Evolutionary conservation across 2,888 invertebrate genomes (phyloP), one percentile per base, ranked within the genome.

Genomic region (Tromatobia lineatoria): DNA sequence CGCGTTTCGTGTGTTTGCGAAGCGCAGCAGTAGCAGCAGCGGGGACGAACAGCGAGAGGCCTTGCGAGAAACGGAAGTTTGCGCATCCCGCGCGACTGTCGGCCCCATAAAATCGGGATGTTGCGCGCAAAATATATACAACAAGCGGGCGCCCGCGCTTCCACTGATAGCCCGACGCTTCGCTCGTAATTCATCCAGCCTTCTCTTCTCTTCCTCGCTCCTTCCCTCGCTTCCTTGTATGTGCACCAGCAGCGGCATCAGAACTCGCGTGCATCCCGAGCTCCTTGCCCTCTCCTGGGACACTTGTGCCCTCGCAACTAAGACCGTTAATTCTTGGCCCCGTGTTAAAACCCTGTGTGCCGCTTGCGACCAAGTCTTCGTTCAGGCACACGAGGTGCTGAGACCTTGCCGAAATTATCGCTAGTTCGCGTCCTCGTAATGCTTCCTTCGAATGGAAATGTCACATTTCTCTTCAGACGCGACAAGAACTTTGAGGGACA

Each of bases 71-170:
- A 78, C 84, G 84, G 82, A 85, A 85, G 85, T 85, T 85, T 85
- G 85, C 71, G 79, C 85, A 83, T 80, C 85, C 81, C 85, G 77
- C 69, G 83, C 86, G 85, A 86, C 82, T 83, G 77, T 71, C 81
- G 87, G 81, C 54, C 89, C 93, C 93, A 93, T 93, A 93, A 93
- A 93, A 93, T 93, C 93, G 91, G 93, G 93, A 93, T 93, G 93
- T 93, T 93, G 92, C 93, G 91, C 91, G 92, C 92, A 91, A 93
- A 93, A 93, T 93, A 93, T 93, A 91, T 89, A 90, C 90, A 90
- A 90, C 92, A 73, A 74, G 74, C 78, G 73, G 45, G 59, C 67
- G 76, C 69, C 61, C 73, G 69, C 64, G 89, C 87, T 85, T 89
- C 89, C 88, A 89, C 91, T 89, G 88, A 89, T 90, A 91, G 90